Conservation (phyloP, 2,797 vertebrate species). For the Danio kyathit region DNA sequence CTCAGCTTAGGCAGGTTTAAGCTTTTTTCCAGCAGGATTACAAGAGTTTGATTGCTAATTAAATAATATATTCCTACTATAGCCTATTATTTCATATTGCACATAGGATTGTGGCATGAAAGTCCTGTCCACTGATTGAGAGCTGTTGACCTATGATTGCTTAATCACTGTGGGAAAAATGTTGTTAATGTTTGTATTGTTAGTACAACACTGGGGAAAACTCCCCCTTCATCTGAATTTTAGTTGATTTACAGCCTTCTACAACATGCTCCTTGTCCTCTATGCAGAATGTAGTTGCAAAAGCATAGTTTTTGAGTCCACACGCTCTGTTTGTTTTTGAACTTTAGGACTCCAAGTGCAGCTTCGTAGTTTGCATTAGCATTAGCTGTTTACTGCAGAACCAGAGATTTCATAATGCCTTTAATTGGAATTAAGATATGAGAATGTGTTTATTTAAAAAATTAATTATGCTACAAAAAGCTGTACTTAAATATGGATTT, state of each 20-base stretch:
- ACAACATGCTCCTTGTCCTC: slow-evolving; percentile 19
- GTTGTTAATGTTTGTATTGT: not conserved
- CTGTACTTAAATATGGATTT: not conserved
- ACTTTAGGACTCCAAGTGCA: not conserved
- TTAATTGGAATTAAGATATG: not conserved
- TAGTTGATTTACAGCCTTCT: not conserved
- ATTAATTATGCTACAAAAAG: not conserved
- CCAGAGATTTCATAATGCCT: not conserved
- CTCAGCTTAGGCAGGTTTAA: too few species aligned
- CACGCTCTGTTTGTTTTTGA: not conserved
- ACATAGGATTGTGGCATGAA: not conserved
- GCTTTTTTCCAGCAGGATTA: too few species aligned
- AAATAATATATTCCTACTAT: not conserved
- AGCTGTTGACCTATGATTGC: not conserved
- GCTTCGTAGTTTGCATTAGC: too few species aligned
- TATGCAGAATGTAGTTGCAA: not conserved
- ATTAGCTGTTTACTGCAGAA: not conserved
- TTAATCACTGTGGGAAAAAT: not conserved
- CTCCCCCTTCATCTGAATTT: not conserved
- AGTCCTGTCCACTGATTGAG: not conserved
- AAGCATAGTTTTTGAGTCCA: not conserved
- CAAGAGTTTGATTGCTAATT: too few species aligned
- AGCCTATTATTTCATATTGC: not conserved
- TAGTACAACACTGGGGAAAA: slow-evolving; percentile 1
- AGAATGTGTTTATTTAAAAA: not conserved